These are phyloP conservation scores for Encarsia formosa DNA, from an alignment of 2,888 invertebrate genomes.

Conservation along the genomic window DNA sequence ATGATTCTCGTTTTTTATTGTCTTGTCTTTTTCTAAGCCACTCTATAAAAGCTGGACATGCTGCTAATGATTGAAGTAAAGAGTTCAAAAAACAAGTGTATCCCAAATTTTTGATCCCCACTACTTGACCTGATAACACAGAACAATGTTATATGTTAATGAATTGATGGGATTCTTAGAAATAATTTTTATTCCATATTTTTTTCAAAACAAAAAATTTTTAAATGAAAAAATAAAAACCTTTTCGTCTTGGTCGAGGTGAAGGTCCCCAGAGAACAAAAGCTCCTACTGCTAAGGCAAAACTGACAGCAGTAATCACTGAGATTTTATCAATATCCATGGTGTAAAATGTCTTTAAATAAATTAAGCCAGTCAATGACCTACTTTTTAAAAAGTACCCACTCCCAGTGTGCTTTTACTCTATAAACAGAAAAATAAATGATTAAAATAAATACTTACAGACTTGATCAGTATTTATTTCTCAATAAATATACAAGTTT, in stretches of 20 bases:
- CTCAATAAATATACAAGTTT: too few species aligned
- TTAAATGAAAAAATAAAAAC: conserved; percentile 29
- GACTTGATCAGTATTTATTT: too few species aligned
- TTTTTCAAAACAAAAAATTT: not conserved
- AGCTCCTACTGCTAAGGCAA: conserved; percentile 76
- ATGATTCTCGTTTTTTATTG: conserved; percentile 63
- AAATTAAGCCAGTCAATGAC: too few species aligned
- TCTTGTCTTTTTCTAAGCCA: conserved; percentile 71
- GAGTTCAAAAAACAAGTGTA: conserved; percentile 92
- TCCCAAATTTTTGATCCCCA: conserved; percentile 86
- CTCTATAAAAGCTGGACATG: conserved; percentile 76
- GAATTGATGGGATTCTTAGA: not conserved
- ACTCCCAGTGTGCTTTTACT: not conserved
- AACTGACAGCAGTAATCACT: conserved; percentile 75
- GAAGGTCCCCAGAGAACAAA: conserved; percentile 80
- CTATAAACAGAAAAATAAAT: not conserved
- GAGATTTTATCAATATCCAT: conserved; percentile 74
- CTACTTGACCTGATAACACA: conserved; percentile 63
- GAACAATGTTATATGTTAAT: not conserved
- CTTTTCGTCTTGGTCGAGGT: conserved; percentile 56
- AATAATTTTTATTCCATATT: not conserved
- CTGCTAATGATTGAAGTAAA: conserved; percentile 82
- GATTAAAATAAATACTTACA: not conserved
- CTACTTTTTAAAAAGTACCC: too few species aligned
- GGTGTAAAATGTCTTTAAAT: too few species aligned